Conservation (phyloP, 2,113 vertebrate genomes). For the Bathybates hornii region DNA sequence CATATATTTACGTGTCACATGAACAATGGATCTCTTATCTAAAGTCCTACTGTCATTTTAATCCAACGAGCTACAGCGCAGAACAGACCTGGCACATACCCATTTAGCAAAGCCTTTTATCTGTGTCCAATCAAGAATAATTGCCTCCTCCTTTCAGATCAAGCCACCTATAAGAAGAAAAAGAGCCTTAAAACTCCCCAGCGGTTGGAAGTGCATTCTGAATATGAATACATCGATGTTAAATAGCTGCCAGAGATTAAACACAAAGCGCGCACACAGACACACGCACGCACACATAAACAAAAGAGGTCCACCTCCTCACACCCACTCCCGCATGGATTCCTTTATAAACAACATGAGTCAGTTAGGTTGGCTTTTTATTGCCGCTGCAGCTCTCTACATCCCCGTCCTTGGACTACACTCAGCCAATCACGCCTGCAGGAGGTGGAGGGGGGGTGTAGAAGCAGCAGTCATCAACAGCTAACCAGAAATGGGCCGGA, state of each 20-base stretch:
- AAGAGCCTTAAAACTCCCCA: conserved; percentile 29
- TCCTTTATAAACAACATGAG: conserved; percentile 59
- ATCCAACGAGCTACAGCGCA: background rate
- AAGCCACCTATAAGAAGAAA: conserved; percentile 31
- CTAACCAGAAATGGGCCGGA: conserved; percentile 33
- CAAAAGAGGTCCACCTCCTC: conserved; percentile 70
- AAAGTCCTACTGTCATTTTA: conserved; percentile 3
- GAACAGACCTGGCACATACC: conserved; percentile 24
- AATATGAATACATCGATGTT: conserved; percentile 60
- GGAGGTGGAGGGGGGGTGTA: conserved; percentile 6
- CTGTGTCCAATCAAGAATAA: conserved; percentile 59
- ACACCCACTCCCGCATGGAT: conserved; percentile 59
- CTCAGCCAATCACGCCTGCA: conserved; percentile 35
- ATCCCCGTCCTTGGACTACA: conserved; percentile 57
- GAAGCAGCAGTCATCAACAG: conserved; percentile 41
- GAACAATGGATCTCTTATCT: background rate
- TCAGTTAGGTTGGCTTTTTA: conserved; percentile 58
- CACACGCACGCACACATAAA: conserved; percentile 39
- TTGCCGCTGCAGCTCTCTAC: conserved; percentile 32
- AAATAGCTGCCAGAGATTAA: conserved; percentile 65
- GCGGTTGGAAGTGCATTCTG: conserved; percentile 43
- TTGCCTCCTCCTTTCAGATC: conserved; percentile 46
- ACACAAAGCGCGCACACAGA: conserved; percentile 11
- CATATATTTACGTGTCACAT: background rate
- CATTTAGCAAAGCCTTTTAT: conserved; percentile 48